Conservation (phyloP, 53 echinoderm and acorn worm species). For the Holothuria leucospilota region DNA sequence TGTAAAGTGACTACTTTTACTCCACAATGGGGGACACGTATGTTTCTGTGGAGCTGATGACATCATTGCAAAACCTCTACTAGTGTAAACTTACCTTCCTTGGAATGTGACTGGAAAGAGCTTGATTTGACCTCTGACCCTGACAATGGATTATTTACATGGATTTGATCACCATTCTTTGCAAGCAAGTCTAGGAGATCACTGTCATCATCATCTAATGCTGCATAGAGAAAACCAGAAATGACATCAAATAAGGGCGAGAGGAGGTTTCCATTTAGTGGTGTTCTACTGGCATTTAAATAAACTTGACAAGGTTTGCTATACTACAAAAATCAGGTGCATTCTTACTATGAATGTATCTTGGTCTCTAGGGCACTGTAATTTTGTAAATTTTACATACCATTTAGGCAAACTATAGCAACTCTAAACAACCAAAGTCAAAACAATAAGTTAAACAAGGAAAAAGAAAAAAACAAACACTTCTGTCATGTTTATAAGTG, state of each 20-base stretch:
- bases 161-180: slow-evolving; percentile 80
- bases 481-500: too few species aligned
- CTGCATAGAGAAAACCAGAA: slow-evolving; percentile 38
- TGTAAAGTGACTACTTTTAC: too few species aligned
- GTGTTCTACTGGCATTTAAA: not conserved
- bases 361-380: not conserved
- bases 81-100: slow-evolving; percentile 40
- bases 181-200: slow-evolving; percentile 90
- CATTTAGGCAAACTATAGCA: too few species aligned
- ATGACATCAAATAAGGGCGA: too few species aligned
- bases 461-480: too few species aligned
- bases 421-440: too few species aligned
- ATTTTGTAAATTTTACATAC: not conserved
- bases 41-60: too few species aligned
- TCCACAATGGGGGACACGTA: too few species aligned
- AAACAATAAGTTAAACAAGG: too few species aligned
- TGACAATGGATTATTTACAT: slow-evolving; percentile 69
- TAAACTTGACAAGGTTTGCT: not conserved
- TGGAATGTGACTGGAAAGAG: slow-evolving; percentile 52
- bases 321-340: not conserved
- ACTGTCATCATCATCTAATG: slow-evolving; percentile 93
- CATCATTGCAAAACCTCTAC: too few species aligned
- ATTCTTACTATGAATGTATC: too few species aligned
- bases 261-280: not conserved
- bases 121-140: slow-evolving; percentile 69